Percentiles rank a stretch among this genome's conserved stretches.
These are phyloP conservation scores for Chrysogorgia sp. DNA, from an alignment of 92 coral and sea anemone genomes.

Conservation along the genomic window DNA sequence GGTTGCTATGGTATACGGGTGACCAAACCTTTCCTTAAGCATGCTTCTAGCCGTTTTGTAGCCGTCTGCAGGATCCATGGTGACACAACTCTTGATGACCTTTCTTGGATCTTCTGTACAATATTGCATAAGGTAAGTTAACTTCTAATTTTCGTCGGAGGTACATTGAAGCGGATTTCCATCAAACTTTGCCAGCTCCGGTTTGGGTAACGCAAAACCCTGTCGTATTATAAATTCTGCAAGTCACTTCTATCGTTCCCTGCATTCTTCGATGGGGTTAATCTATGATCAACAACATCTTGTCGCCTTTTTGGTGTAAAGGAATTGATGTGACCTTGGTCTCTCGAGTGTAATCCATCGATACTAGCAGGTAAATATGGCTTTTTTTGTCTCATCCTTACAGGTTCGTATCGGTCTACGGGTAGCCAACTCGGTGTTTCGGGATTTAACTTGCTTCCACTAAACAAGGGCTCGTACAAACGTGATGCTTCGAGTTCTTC, in stretches of 20 bases:
- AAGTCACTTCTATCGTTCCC: not conserved
- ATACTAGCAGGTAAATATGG: not conserved
- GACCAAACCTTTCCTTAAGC: constrained; percentile 38
- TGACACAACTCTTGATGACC: constrained; percentile 38
- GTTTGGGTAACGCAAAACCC: constrained; percentile 45
- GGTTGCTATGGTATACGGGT: constrained; percentile 27
- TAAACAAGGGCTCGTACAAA: not conserved
- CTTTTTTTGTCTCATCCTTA: not conserved
- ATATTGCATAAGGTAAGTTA: constrained; percentile 48
- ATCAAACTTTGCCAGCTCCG: constrained; percentile 50
- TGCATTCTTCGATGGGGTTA: not conserved
- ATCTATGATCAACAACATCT: not conserved
- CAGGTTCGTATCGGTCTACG: not conserved
- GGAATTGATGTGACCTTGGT: too few relatives aligned
- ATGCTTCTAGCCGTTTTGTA: constrained; percentile 34
- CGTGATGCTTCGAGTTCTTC: not conserved
- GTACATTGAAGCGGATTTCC: constrained; percentile 49
- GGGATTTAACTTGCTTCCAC: not conserved
- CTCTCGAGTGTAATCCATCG: too few relatives aligned
- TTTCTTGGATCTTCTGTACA: constrained; percentile 44
- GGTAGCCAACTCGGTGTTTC: not conserved
- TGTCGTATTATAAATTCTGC: constrained; percentile 27
- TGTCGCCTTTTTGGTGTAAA: not conserved
- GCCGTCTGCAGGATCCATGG: constrained; percentile 29
- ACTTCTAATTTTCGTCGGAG: not conserved